Percentiles rank a stretch among this genome's conserved stretches.
Conservation (phyloP, 2,888 invertebrate species). For the Schrankia costaestrigalis region DNA sequence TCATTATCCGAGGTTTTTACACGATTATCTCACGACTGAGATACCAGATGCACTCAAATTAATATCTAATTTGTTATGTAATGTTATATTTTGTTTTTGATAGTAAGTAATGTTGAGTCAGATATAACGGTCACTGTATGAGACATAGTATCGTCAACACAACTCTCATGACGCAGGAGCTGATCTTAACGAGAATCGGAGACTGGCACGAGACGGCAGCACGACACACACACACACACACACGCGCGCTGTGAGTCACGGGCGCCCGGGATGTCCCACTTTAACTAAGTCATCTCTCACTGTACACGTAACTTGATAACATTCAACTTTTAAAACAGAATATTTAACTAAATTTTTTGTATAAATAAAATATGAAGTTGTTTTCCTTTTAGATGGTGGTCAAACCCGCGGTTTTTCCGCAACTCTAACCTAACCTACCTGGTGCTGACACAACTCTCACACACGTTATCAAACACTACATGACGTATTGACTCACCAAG, state of each 20-base stretch:
- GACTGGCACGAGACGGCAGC: slow-evolving; percentile 5
- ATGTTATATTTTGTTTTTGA: no score
- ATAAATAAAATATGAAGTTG: neutral
- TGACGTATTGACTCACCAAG: slow-evolving; percentile 5
- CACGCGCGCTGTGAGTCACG: neutral
- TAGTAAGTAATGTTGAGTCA: no score
- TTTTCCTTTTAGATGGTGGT: slow-evolving; percentile 12
- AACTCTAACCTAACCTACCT: slow-evolving; percentile 4
- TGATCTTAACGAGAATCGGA: slow-evolving; percentile 6
- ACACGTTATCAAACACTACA: slow-evolving; percentile 7
- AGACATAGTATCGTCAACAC: slow-evolving; percentile 1
- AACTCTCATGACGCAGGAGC: slow-evolving; percentile 7
- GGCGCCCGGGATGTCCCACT: slow-evolving; percentile 2
- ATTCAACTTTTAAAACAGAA: neutral
- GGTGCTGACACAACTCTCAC: neutral
- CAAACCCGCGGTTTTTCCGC: slow-evolving; percentile 15
- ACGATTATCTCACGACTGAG: no score
- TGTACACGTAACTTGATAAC: neutral
- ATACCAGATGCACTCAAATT: no score
- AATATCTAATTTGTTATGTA: no score
- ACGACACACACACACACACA: no score
- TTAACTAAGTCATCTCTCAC: neutral
- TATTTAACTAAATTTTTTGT: neutral
- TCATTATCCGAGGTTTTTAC: no score
- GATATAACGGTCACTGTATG: slow-evolving; percentile 5